Evolutionary conservation across 2,797 vertebrate genomes (phyloP).

Genomic region (Sebastiscus albofasciatus): DNA sequence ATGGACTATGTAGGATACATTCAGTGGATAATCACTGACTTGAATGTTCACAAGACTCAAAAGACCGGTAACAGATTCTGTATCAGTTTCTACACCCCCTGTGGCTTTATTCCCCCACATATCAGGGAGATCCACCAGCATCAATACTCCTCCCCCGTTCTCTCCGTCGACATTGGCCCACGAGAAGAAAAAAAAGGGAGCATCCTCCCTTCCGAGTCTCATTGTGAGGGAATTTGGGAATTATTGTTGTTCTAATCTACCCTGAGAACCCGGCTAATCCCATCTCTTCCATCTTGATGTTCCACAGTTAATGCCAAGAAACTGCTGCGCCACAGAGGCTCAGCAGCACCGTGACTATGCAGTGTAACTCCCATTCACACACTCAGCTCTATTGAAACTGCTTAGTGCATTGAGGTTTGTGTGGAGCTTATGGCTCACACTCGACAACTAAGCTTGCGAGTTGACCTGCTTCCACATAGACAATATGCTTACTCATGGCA

Average conservation of each 20-base stretch:
- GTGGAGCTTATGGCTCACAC: constrained; percentile 9
- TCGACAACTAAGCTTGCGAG: constrained; percentile 4
- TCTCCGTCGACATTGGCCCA: constrained; percentile 29
- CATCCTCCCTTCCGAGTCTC: constrained; percentile 16
- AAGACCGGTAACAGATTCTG: not conserved
- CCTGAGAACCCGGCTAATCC: constrained; percentile 65
- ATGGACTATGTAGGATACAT: not conserved
- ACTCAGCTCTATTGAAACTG: constrained; percentile 28
- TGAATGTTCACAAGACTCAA: not conserved
- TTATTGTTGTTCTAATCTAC: constrained; percentile 67
- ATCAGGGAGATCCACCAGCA: not conserved
- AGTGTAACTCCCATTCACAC: constrained; percentile 21
- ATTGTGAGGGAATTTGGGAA: constrained; percentile 60
- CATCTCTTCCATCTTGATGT: constrained; percentile 62
- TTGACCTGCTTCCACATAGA: constrained; percentile 28
- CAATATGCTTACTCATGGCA: constrained; percentile 30
- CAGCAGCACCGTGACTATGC: constrained; percentile 33
- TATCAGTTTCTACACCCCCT: not conserved
- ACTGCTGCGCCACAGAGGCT: constrained; percentile 41
- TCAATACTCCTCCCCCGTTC: not conserved
- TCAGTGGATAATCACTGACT: not conserved
- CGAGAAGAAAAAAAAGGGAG: constrained; percentile 12
- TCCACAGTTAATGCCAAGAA: constrained; percentile 49
- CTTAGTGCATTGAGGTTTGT: constrained; percentile 35
- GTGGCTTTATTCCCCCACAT: not conserved